phyloP scores from a whole-genome alignment of 2,113 vertebrate species.

The Oncorhynchus clarkii region DNA sequence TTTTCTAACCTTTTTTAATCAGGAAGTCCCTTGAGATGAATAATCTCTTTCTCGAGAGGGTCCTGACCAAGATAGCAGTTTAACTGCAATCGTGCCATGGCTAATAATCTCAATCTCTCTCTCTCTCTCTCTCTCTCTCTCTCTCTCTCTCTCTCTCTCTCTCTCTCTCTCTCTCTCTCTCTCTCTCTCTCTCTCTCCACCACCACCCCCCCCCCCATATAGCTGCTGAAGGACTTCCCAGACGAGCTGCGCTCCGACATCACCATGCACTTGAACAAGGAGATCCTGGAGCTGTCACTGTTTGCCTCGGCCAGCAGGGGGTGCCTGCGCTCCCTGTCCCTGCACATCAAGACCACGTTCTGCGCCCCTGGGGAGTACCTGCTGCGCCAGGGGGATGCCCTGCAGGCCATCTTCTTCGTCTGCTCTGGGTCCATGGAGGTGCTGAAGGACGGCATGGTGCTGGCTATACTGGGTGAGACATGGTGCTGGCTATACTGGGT shows the following conservation, averaged over 20 bases:
- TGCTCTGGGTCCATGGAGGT: constrained; percentile 99
- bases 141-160: too few relatives aligned
- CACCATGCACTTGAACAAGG: constrained; percentile 98
- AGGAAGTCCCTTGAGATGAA: too few relatives aligned
- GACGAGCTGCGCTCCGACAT: constrained; percentile 96
- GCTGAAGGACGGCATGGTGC: constrained; percentile 92
- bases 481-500: constrained; percentile 67
- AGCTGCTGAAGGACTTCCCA: constrained; percentile 97
- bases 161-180: not conserved
- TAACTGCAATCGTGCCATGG: not conserved
- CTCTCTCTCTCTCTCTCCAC: constrained; percentile 29
- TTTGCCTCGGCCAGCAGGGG: constrained; percentile 93
- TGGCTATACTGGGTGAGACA: constrained; percentile 93
- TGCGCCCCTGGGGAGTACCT: constrained; percentile 97
- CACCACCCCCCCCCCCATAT: constrained; percentile 28
- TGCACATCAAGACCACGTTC: constrained; percentile 97
- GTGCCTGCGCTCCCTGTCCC: constrained; percentile 93
- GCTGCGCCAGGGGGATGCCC: constrained; percentile 93
- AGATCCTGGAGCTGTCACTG: constrained; percentile 93
- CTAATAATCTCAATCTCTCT: not conserved
- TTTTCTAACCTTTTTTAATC: too few relatives aligned
- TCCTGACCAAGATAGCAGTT: too few relatives aligned
- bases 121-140: not conserved
- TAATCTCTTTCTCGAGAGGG: constrained; percentile 55
- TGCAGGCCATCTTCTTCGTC: constrained; percentile 97